These are phyloP conservation scores for Nothoprocta pentlandii DNA, from an alignment of 2,113 vertebrate genomes.

Conservation along the genomic window DNA sequence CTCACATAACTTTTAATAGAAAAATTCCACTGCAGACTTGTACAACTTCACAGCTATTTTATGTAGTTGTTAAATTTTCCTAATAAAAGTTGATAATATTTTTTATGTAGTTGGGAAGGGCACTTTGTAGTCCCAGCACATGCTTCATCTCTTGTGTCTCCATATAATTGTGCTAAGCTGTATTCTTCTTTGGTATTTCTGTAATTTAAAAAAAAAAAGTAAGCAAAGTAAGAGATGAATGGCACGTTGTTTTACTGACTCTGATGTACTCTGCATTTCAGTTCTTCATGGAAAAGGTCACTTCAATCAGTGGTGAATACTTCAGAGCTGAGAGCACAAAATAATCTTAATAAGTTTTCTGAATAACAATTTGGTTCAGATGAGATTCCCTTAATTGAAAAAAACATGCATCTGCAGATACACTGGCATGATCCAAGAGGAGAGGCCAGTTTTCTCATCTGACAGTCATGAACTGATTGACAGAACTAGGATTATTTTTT, in stretches of 20 bases:
- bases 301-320: constrained; percentile 50
- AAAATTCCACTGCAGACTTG: neutral
- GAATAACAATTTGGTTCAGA: constrained; percentile 37
- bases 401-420: neutral
- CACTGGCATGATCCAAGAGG: neutral
- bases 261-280: constrained; percentile 11
- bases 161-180: neutral
- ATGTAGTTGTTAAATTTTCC: neutral
- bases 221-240: neutral
- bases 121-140: neutral
- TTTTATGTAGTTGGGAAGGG: neutral
- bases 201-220: neutral
- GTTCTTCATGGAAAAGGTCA: constrained; percentile 50
- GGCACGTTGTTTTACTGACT: constrained; percentile 32
- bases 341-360: constrained; percentile 27
- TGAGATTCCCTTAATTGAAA: constrained; percentile 21
- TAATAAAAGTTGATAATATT: neutral
- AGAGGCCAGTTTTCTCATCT: neutral
- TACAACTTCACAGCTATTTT: neutral
- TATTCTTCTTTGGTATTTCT: neutral
- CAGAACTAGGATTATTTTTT: neutral
- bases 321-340: constrained; percentile 48
- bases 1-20: neutral
- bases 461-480: neutral
- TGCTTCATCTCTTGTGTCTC: neutral